Conservation (phyloP, 2,888 invertebrate species). For the Perizoma flavofasciatum region DNA sequence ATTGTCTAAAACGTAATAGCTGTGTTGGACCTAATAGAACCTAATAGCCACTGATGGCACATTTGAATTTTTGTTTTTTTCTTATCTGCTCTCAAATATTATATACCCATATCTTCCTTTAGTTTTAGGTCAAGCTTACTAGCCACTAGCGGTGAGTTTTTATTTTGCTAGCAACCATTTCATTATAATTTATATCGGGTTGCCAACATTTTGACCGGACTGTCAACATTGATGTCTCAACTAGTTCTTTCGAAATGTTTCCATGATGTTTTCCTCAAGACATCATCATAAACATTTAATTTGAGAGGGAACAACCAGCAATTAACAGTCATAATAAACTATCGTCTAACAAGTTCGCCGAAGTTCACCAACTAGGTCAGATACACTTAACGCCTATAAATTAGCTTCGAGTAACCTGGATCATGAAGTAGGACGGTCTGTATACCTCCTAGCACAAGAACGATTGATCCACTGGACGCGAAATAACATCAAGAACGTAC, state of each 20-base stretch:
- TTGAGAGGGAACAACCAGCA: constrained; percentile 17
- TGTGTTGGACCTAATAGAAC: too few relatives aligned
- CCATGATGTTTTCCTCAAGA: constrained; percentile 20
- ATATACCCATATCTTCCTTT: not conserved
- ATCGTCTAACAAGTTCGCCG: constrained; percentile 25
- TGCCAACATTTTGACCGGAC: constrained; percentile 4
- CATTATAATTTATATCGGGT: not conserved
- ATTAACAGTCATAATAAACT: constrained; percentile 30
- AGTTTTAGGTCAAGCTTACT: not conserved
- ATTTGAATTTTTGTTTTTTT: not conserved
- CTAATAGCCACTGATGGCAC: not conserved
- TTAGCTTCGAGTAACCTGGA: constrained; percentile 28
- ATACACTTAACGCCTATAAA: constrained; percentile 27
- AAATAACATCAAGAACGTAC: not conserved
- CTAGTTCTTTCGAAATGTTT: constrained; percentile 14
- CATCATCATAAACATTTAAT: constrained; percentile 19
- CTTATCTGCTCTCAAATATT: not conserved
- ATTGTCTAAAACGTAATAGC: constrained; percentile 1
- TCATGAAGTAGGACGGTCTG: constrained; percentile 30
- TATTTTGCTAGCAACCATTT: not conserved
- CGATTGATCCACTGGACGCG: constrained; percentile 5
- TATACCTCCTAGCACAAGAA: constrained; percentile 25
- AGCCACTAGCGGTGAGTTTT: not conserved
- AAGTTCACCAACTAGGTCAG: constrained; percentile 22
- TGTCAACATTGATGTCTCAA: constrained; percentile 19